Evolutionary conservation across 2,797 vertebrate species (phyloP).

Genomic region (Peromyscus eremicus): DNA sequence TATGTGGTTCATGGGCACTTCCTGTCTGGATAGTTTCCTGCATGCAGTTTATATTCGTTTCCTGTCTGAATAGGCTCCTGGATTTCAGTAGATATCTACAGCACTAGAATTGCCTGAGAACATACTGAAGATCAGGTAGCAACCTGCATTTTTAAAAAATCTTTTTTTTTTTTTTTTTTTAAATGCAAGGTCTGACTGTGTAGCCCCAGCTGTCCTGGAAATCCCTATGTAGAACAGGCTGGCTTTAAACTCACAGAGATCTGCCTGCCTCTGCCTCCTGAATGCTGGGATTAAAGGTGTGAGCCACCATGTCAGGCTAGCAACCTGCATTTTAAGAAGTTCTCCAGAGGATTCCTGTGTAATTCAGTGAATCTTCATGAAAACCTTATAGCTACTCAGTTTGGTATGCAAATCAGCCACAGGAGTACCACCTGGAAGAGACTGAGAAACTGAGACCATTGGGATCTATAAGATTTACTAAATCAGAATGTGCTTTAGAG

Average conservation of each 20-base stretch:
- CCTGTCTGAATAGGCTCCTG: too few relatives aligned
- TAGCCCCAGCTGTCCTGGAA: neutral
- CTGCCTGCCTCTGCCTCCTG: neutral
- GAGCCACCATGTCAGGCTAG: neutral
- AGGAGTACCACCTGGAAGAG: neutral
- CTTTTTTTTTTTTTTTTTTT: too few relatives aligned
- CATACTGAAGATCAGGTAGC: neutral
- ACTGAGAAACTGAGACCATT: conserved; percentile 33
- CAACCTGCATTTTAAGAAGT: neutral
- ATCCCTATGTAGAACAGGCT: neutral
- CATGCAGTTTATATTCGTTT: neutral
- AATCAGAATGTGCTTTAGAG: conserved; percentile 2
- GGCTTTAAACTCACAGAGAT: neutral
- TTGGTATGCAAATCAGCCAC: neutral
- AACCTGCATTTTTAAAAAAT: neutral
- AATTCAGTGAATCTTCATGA: neutral
- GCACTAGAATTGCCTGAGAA: neutral
- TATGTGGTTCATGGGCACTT: too few relatives aligned
- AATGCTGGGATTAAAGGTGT: neutral
- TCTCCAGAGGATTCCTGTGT: neutral
- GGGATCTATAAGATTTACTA: neutral
- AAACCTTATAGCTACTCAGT: too few relatives aligned
- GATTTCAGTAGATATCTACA: too few relatives aligned
- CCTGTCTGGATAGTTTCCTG: too few relatives aligned
- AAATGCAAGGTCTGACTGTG: neutral